A percentile compares a stretch with the other conserved stretches of the same genome.
These are phyloP conservation scores for Andrena dorsata DNA, from an alignment of 2,888 invertebrate species.

Conservation along the genomic window DNA sequence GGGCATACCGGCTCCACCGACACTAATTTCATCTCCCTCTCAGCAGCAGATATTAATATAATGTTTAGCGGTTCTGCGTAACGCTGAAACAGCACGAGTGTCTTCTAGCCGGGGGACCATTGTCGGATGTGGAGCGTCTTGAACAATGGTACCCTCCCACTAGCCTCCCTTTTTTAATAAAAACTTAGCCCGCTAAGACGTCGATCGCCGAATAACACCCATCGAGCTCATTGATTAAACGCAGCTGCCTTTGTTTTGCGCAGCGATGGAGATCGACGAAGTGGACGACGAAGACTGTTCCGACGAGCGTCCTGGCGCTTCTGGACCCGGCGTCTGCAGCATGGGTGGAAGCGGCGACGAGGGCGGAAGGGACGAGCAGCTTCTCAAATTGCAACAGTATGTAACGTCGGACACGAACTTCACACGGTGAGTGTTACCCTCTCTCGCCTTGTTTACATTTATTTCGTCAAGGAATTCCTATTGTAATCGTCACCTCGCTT, in stretches of 20 bases:
- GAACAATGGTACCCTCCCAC: too few species aligned
- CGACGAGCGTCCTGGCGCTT: slow-evolving; percentile 43
- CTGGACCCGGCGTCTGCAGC: slow-evolving; percentile 44
- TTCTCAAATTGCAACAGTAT: slow-evolving; percentile 76
- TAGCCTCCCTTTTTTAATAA: background rate
- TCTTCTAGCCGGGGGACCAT: background rate
- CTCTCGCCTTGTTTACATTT: slow-evolving; percentile 3
- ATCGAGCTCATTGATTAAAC: background rate
- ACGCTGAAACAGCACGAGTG: background rate
- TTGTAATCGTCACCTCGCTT: slow-evolving; percentile 20
- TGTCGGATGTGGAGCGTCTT: background rate
- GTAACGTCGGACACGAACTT: slow-evolving; percentile 72
- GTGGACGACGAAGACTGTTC: slow-evolving; percentile 66
- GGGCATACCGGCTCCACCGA: background rate
- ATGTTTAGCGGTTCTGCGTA: background rate
- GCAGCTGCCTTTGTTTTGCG: slow-evolving; percentile 29
- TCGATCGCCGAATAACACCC: background rate
- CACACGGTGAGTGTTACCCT: slow-evolving; percentile 77
- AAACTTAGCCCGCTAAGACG: background rate
- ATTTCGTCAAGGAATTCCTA: background rate
- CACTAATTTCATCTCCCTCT: background rate
- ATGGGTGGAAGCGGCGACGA: slow-evolving; percentile 70
- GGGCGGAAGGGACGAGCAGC: slow-evolving; percentile 73
- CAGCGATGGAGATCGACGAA: slow-evolving; percentile 78
- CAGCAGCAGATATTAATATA: background rate